Percentiles rank a stretch among this genome's conserved stretches.
Conservation (phyloP, 2,113 vertebrate species). For the Macquaria australasica region DNA sequence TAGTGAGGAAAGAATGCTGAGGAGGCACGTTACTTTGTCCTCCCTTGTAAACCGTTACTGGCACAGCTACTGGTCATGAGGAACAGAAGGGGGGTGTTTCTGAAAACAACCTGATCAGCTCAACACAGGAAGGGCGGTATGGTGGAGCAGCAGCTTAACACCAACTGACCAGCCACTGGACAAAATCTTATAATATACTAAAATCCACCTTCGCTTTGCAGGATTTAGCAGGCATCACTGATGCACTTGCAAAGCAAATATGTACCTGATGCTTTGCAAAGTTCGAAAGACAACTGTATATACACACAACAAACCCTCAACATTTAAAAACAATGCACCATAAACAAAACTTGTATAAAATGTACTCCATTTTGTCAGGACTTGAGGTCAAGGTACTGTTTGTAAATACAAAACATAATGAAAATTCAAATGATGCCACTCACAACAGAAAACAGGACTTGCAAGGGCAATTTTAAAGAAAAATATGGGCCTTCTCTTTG, state of each 20-base stretch:
- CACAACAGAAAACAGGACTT: not conserved
- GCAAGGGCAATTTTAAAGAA: not conserved
- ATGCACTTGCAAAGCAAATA: not conserved
- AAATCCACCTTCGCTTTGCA: not conserved
- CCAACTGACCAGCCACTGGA: not conserved
- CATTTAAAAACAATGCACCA: not conserved
- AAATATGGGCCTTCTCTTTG: not conserved
- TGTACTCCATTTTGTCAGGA: not conserved
- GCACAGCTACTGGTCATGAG: constrained; percentile 69
- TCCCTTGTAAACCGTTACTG: constrained; percentile 71
- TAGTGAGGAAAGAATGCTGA: constrained; percentile 79
- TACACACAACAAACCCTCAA: not conserved
- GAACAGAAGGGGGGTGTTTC: constrained; percentile 36
- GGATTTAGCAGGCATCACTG: not conserved
- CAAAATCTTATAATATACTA: not conserved
- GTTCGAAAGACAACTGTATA: not conserved
- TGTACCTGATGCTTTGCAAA: not conserved
- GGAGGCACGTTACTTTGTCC: constrained; percentile 72
- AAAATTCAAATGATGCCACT: not conserved
- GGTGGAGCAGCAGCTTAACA: constrained; percentile 39
- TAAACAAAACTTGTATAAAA: not conserved
- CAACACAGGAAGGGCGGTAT: constrained; percentile 59
- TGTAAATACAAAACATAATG: not conserved
- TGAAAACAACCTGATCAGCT: constrained; percentile 64
- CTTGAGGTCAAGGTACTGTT: not conserved